Percentiles rank a stretch among this genome's conserved stretches.
These are phyloP conservation scores for Adineta ricciae DNA, from an alignment of 2,888 invertebrate genomes.

Conservation along the genomic window DNA sequence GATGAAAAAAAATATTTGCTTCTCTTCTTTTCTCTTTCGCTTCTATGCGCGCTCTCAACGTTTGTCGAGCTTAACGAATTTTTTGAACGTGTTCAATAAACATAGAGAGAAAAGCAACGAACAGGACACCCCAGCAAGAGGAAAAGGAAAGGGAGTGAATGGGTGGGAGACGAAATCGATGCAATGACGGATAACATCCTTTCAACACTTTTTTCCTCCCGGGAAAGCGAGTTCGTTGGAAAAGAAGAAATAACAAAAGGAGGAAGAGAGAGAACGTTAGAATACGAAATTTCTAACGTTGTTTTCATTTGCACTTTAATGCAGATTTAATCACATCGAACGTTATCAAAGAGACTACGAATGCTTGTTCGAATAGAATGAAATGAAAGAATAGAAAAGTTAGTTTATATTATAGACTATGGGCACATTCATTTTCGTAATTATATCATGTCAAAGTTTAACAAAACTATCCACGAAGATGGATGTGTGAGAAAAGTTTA, in stretches of 20 bases:
- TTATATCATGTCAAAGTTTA: slow-evolving; percentile 4
- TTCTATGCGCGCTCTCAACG: not conserved
- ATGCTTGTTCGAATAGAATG: not conserved
- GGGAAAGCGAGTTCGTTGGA: slow-evolving; percentile 5
- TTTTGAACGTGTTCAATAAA: not conserved
- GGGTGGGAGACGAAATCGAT: not conserved
- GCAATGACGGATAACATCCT: slow-evolving; percentile 15
- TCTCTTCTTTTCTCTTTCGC: not conserved
- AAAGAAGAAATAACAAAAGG: not conserved
- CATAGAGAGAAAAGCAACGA: not conserved
- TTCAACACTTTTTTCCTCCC: slow-evolving; percentile 9
- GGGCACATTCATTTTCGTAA: not conserved
- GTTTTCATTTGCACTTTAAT: slow-evolving; percentile 13
- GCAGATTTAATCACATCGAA: slow-evolving; percentile 13
- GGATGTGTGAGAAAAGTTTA: not conserved
- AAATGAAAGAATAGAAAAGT: not conserved
- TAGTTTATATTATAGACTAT: slow-evolving; percentile 15
- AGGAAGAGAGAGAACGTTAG: not conserved
- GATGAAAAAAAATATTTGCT: slow-evolving; percentile 12
- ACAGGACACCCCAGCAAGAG: not conserved
- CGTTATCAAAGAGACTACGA: not conserved
- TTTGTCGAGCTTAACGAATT: slow-evolving; percentile 13
- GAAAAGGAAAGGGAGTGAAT: not conserved
- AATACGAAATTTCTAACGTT: not conserved
- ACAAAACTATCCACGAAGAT: not conserved